Evolutionary conservation across 53 echinoderm and acorn worm species (phyloP), one percentile per base, ranked within the genome.

Genomic region (Astropecten irregularis): DNA sequence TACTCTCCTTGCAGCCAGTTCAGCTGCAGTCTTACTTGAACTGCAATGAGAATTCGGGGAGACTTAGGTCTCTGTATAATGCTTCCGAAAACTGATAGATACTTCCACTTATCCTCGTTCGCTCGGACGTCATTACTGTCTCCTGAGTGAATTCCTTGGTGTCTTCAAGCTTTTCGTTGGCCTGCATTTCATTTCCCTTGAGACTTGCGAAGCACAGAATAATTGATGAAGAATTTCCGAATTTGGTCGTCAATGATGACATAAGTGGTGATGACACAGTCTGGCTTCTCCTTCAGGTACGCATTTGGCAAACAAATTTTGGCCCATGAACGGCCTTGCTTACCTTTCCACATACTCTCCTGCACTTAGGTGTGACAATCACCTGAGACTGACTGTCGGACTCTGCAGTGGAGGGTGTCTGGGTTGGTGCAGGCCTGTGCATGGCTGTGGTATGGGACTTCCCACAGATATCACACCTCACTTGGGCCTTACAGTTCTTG

Each of bases 11-110:
- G 68, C 68, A 29, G 68, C 68, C 28, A 68, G 22, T 23, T 44
- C 68, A 25, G 68, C 68, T 3, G 68, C 68, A 27, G 46, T 48
- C 28, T 68, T 30, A 27, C 27, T 46, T 18, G 44, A 46, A 47
- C 68, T 46, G 10, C 26, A 46, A 27, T 35, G 31, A 33, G 35
- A 62, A 14, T 9, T 23, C 15, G 68, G 44, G 0, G 47, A 68
- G 9, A 68, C 47, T 9, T 68, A 48, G 21, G 68, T 46, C 68
- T 68, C 68, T 44, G 68, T 68, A n/a, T 44, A 48, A 68, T 68
- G 29, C 68, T 39, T 26, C 48, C 47, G 26, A 68, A 68, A 21
- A 68, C 68, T 22, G 48, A 68, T 27, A 48, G 68, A 47, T 46
- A 68, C 28, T 6, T 68, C 10, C 30, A 18, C 34, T 62, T 62